phyloP scores from a whole-genome alignment of 2,113 vertebrate species.

The Brachirus orientalis region DNA sequence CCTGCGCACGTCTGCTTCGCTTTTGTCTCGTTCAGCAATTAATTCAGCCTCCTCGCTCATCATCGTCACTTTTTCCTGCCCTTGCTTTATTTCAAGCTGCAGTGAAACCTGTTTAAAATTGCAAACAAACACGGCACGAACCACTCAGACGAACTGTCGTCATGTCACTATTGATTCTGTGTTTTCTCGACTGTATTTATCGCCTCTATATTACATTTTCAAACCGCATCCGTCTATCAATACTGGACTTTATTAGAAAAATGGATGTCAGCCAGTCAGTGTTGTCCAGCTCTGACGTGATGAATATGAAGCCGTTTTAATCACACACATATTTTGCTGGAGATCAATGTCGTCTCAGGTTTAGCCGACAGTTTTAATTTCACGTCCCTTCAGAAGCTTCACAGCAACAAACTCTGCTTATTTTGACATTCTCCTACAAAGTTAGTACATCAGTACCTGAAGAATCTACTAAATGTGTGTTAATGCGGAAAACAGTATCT shows the following conservation, averaged over 20 bases:
- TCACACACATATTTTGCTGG: constrained; percentile 21
- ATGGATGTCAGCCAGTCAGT: constrained; percentile 12
- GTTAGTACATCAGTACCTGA: no score
- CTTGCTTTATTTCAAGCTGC: constrained; percentile 7
- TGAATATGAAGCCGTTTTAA: constrained; percentile 46
- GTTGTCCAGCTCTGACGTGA: constrained; percentile 26
- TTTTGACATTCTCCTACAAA: no score
- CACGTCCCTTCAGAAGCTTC: no score
- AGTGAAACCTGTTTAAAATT: background rate
- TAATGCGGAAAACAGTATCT: no score
- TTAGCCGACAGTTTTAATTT: constrained; percentile 37
- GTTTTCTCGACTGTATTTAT: background rate
- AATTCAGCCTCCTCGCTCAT: constrained; percentile 40
- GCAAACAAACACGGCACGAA: constrained; percentile 3
- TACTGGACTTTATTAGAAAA: constrained; percentile 30
- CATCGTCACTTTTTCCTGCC: constrained; percentile 4
- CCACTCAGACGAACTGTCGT: constrained; percentile 29
- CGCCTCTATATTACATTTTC: constrained; percentile 26
- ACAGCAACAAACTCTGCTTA: no score
- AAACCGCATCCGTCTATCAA: constrained; percentile 20
- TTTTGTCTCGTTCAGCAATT: constrained; percentile 61
- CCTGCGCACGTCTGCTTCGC: constrained; percentile 12
- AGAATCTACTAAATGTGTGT: no score
- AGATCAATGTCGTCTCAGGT: constrained; percentile 26
- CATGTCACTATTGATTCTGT: constrained; percentile 37